Evolutionary conservation across 2,113 vertebrate species (phyloP), one percentile per base, ranked within the genome.

Genomic region (Lepus europaeus): DNA sequence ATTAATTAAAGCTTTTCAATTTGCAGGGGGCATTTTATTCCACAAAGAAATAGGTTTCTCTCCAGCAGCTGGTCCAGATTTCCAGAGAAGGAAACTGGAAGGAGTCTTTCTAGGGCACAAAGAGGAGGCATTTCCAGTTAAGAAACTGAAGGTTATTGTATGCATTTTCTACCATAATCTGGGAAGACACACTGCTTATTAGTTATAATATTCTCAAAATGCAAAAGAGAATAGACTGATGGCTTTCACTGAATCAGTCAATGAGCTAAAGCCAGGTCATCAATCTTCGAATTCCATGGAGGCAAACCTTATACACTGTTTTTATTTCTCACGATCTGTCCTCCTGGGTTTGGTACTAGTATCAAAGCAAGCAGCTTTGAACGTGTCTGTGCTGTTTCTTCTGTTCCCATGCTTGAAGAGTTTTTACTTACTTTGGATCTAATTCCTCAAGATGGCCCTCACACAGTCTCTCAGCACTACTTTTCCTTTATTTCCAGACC

Each of bases 181-280:
- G 17, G 9, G 29, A 27, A 80, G 87, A 25, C 53, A 86, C 8
- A 79, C 19, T 72, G 39, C 51, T 68, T 64, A 45, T 90, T 25
- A 66, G 1, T 87, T 56, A 73, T 79, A 66, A 73, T 53, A 53
- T 74, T 91, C 70, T 87, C 87, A 95, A 90, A 92, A 79, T 83
- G 27, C 12, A 79, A 83, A 95, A 73, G 64, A 45, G 59, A 95
- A 72, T 31, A 68, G 13, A 89, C 12, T 1, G 14, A 68, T 77
- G 73, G 19, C 77, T 89, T 94, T 95, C 31, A 27, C 0, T 64
- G 89, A 80, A 45, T 64, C 51, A 68, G 20, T 23, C 63, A 86
- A 70, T 16, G 13, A 87, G 17, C 73, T 74, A 77, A 92, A 53
- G 27, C 20, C 79, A 74, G 93, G 51, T 33, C 82, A 72, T 86